phyloP scores from a whole-genome alignment of 2,888 invertebrate species.

The Palloptera scutellata region DNA sequence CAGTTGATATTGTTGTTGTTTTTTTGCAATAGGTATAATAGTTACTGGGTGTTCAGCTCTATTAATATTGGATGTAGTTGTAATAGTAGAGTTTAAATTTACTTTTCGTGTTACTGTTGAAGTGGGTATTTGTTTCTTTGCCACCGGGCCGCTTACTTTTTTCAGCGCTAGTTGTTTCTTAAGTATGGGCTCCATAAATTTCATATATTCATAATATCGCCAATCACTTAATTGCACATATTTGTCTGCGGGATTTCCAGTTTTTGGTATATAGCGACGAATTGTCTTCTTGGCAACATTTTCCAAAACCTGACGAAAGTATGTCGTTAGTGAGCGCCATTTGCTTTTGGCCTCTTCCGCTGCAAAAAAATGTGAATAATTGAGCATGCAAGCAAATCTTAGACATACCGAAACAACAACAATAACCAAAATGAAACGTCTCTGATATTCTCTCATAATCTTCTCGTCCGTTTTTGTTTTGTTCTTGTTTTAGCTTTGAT shows the following conservation, averaged over 20 bases:
- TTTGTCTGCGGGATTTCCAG: conserved; percentile 35
- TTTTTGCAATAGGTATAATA: background rate
- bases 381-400: too few species aligned
- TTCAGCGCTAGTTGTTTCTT: conserved; percentile 31
- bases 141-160: conserved; percentile 6
- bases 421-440: too few species aligned
- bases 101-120: conserved; percentile 8
- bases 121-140: conserved; percentile 13
- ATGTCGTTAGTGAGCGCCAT: conserved; percentile 37
- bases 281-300: conserved; percentile 34
- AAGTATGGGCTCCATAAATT: conserved; percentile 38
- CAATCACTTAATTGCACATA: conserved; percentile 39
- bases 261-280: conserved; percentile 38
- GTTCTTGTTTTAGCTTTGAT: background rate
- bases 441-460: background rate
- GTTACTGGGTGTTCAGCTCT: background rate
- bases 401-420: too few species aligned
- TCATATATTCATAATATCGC: conserved; percentile 36
- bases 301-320: conserved; percentile 35
- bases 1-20: background rate
- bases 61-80: background rate
- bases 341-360: conserved; percentile 38
- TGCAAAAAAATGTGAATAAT: conserved; percentile 9
- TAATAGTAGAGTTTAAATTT: background rate
- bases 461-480: background rate